phyloP scores from a whole-genome alignment of 2,797 vertebrate species.

The Menidia menidia region DNA sequence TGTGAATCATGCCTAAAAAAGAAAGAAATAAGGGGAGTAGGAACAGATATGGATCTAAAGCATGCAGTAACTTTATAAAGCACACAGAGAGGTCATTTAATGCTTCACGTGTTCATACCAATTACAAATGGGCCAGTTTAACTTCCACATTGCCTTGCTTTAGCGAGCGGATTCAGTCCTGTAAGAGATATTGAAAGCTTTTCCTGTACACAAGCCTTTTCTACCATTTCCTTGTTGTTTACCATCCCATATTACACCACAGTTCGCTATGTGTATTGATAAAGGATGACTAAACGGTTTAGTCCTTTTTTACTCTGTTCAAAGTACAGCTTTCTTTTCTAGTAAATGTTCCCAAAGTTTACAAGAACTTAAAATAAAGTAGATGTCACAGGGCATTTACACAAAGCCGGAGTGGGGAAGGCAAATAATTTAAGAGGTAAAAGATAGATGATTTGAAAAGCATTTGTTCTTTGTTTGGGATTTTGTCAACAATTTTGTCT shows the following conservation, averaged over 20 bases:
- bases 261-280: background rate
- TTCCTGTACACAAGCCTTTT: background rate
- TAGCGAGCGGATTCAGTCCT: conserved; percentile 19
- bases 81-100: conserved; percentile 28
- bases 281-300: background rate
- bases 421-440: conserved; percentile 3
- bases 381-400: background rate
- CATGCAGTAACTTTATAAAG: conserved; percentile 26
- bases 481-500: background rate
- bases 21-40: conserved; percentile 15
- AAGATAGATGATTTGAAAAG: background rate
- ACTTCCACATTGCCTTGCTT: conserved; percentile 23
- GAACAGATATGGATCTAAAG: background rate
- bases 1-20: conserved; percentile 11
- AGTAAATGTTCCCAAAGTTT: background rate
- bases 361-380: background rate
- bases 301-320: background rate
- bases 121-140: conserved; percentile 19
- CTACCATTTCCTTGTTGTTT: background rate
- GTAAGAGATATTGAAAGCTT: conserved; percentile 26
- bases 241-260: background rate
- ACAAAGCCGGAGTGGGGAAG: background rate
- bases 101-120: conserved; percentile 28
- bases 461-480: background rate
- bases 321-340: background rate